A percentile compares a stretch with the other conserved stretches of the same genome.
Evolutionary conservation across 2,888 invertebrate genomes (phyloP).

Genomic region (Lypha dubia): DNA sequence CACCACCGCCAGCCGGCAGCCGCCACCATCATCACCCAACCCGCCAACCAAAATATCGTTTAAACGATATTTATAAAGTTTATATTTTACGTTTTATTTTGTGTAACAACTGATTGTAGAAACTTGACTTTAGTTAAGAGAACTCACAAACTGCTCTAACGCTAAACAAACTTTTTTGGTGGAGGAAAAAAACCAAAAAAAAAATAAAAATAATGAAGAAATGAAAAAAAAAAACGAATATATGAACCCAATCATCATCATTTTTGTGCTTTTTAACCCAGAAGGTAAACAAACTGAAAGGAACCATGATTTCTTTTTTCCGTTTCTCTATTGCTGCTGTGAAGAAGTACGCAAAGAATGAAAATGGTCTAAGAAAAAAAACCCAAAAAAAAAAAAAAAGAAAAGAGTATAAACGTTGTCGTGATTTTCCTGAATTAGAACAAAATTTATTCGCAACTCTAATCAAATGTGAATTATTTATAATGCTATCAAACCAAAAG

Average conservation of each 20-base stretch:
- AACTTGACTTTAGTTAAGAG: constrained; percentile 56
- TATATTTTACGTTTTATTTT: constrained; percentile 45
- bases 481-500: constrained; percentile 71
- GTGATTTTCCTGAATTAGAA: constrained; percentile 77
- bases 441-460: constrained; percentile 76
- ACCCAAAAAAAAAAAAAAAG: neutral
- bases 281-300: constrained; percentile 51
- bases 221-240: constrained; percentile 15
- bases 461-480: constrained; percentile 77
- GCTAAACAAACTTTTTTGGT: neutral
- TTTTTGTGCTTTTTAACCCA: constrained; percentile 63
- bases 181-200: too few relatives aligned
- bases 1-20: neutral
- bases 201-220: constrained; percentile 22
- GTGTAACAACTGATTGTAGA: constrained; percentile 55
- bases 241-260: constrained; percentile 69
- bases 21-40: neutral
- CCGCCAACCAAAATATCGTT: constrained; percentile 43
- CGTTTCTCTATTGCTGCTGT: constrained; percentile 43
- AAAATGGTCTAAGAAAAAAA: constrained; percentile 23
- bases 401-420: constrained; percentile 70
- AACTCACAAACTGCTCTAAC: constrained; percentile 31
- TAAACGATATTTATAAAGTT: constrained; percentile 67
- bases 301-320: constrained; percentile 27
- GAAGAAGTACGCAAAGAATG: constrained; percentile 32